phyloP scores from a whole-genome alignment of 2,888 invertebrate species.

The Philhelius pedissequus region DNA sequence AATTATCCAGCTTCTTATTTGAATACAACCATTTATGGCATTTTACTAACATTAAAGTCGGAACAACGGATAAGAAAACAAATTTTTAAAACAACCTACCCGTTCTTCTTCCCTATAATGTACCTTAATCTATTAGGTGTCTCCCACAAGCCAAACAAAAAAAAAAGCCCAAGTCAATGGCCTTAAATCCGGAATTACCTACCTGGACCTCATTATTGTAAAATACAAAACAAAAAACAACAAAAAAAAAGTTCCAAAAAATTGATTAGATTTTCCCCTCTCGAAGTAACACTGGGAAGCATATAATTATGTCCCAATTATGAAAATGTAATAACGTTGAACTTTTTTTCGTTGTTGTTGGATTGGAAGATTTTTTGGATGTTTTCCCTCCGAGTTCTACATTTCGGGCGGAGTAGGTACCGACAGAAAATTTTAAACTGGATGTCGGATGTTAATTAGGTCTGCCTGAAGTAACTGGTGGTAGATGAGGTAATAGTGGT shows the following conservation, averaged over 20 bases:
- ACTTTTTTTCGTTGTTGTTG: slow-evolving; percentile 9
- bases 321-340: slow-evolving; percentile 47
- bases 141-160: background rate
- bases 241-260: background rate
- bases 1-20: background rate
- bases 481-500: background rate
- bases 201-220: slow-evolving; percentile 24
- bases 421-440: slow-evolving; percentile 13
- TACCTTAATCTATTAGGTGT: background rate
- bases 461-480: slow-evolving; percentile 16
- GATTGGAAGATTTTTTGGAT: slow-evolving; percentile 5
- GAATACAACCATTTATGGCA: background rate
- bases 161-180: slow-evolving; percentile 31
- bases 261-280: slow-evolving; percentile 48
- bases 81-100: background rate
- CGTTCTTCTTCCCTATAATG: background rate
- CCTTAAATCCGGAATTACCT: slow-evolving; percentile 32
- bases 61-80: background rate
- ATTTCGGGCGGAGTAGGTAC: background rate
- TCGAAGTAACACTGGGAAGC: slow-evolving; percentile 11
- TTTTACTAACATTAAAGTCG: background rate
- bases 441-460: slow-evolving; percentile 37
- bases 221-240: background rate
- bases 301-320: slow-evolving; percentile 59
- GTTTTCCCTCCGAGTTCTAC: background rate